Percentiles rank a stretch among this genome's conserved stretches.
phyloP scores from a whole-genome alignment of 2,888 invertebrate species.

The Morpho deidamia region DNA sequence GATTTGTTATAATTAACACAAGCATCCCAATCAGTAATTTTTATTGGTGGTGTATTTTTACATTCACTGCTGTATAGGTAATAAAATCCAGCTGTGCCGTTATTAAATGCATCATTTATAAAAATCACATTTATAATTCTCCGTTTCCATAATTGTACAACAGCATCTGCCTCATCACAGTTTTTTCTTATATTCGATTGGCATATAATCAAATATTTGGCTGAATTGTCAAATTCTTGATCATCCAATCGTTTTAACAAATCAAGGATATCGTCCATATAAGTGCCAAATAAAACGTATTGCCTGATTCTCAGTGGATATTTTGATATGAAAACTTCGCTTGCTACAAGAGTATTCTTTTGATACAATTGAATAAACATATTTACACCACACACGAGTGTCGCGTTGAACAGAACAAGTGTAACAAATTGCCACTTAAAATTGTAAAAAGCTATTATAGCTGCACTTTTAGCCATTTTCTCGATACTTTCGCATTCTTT shows the following conservation, averaged over 20 bases:
- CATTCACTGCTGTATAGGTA: slow-evolving; percentile 46
- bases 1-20: slow-evolving; percentile 21
- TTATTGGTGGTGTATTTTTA: slow-evolving; percentile 36
- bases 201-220: slow-evolving; percentile 53
- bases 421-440: slow-evolving; percentile 52
- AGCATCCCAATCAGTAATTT: slow-evolving; percentile 29
- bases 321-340: slow-evolving; percentile 32
- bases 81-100: slow-evolving; percentile 38
- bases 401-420: slow-evolving; percentile 48
- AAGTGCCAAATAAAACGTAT: slow-evolving; percentile 45
- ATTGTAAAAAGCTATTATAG: slow-evolving; percentile 46
- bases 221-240: slow-evolving; percentile 48
- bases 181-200: slow-evolving; percentile 33
- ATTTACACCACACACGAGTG: slow-evolving; percentile 38
- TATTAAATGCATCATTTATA: slow-evolving; percentile 32
- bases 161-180: slow-evolving; percentile 45
- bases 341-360: slow-evolving; percentile 41
- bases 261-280: slow-evolving; percentile 33
- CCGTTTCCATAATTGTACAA: slow-evolving; percentile 44
- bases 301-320: slow-evolving; percentile 36
- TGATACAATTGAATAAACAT: slow-evolving; percentile 42
- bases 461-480: slow-evolving; percentile 42
- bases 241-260: slow-evolving; percentile 39
- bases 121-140: slow-evolving; percentile 52
- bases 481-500: slow-evolving; percentile 22